Conservation (phyloP, 2,113 vertebrate genomes). For the Hydrochoerus hydrochaeris region DNA sequence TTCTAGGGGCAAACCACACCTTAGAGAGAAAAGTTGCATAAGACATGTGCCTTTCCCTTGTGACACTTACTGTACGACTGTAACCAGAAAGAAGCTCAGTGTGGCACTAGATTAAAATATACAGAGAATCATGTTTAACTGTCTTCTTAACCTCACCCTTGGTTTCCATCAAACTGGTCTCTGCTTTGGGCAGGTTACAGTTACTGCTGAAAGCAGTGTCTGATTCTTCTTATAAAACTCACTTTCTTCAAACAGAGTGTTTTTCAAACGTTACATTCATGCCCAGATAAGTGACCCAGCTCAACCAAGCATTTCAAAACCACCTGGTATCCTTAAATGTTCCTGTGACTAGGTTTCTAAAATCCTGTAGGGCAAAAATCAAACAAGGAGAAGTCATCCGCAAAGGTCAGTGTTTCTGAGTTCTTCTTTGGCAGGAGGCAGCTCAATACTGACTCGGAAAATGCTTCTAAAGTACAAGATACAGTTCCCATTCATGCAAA, state of each 20-base stretch:
- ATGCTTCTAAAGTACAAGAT: constrained; percentile 47
- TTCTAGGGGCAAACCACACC: neutral
- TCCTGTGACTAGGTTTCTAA: constrained; percentile 2
- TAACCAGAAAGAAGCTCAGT: neutral
- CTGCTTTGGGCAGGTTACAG: neutral
- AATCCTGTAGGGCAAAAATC: constrained; percentile 11
- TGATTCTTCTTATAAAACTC: neutral
- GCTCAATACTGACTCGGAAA: constrained; percentile 19
- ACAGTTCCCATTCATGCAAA: constrained; percentile 46
- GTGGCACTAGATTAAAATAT: neutral
- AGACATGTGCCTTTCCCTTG: neutral
- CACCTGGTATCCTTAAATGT: constrained; percentile 63
- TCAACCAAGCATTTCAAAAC: constrained; percentile 72
- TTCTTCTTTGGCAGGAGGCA: constrained; percentile 12
- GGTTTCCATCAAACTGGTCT: neutral
- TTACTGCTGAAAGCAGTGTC: neutral
- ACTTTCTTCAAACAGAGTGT: constrained; percentile 2
- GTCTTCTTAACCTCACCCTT: neutral
- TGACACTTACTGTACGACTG: neutral
- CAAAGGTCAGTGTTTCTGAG: constrained; percentile 24
- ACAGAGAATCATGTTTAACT: neutral
- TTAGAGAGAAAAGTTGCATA: neutral
- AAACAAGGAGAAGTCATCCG: constrained; percentile 33
- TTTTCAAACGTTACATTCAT: neutral
- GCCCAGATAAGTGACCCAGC: neutral